Evolutionary conservation across 2,113 vertebrate genomes (phyloP).

Genomic region (Nycticryphes semicollaris): DNA sequence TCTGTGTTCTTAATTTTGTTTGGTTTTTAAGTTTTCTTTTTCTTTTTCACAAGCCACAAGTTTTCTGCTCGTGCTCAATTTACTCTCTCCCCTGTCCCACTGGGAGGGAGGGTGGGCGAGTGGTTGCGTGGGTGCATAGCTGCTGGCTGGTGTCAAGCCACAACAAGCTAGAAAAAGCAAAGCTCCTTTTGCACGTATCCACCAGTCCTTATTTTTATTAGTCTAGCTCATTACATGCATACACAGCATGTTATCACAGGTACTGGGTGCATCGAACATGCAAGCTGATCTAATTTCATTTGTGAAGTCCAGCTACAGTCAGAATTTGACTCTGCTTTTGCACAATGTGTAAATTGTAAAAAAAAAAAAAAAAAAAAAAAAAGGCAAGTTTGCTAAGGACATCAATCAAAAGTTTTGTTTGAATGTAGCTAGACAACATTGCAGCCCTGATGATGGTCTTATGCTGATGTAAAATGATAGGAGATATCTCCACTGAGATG

Average conservation of each 20-base stretch:
- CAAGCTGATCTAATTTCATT: neutral
- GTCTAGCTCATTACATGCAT: neutral
- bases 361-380: neutral
- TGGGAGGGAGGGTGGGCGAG: neutral
- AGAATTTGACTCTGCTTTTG: neutral
- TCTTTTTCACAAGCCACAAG: neutral
- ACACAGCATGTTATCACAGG: neutral
- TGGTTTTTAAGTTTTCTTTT: neutral
- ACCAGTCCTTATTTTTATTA: neutral
- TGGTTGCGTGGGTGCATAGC: neutral
- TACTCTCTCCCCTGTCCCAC: fast-evolving
- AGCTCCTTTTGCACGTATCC: neutral
- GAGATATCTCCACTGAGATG: neutral
- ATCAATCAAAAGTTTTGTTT: neutral
- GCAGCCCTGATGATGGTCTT: neutral
- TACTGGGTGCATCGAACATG: neutral
- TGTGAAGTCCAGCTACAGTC: neutral
- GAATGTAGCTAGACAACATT: neutral
- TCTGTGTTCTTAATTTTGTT: neutral
- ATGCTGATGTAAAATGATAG: neutral
- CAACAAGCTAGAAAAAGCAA: neutral
- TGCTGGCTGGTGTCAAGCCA: neutral
- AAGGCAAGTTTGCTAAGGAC: neutral
- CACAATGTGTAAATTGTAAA: neutral
- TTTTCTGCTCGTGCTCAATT: neutral